Evolutionary conservation across 2,797 vertebrate genomes (phyloP), one percentile per base, ranked within the genome.

Genomic region (Lagocephalus sceleratus): DNA sequence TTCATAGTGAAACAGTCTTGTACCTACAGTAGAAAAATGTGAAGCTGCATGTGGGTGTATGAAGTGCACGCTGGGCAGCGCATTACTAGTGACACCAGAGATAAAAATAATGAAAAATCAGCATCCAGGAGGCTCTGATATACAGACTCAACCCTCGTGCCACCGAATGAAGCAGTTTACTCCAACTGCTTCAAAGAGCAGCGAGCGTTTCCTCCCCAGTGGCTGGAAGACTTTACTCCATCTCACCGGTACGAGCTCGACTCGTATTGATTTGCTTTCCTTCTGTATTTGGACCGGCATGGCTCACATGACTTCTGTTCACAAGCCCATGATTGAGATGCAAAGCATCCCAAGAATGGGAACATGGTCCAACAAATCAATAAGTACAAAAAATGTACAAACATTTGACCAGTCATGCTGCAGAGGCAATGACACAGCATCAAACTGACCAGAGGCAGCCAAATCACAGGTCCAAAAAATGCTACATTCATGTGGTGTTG

Each of bases 181-280:
- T 63, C 9, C 40, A 66, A 57, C 47, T 50, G 45, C 29, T 60
- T 20, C 14, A 54, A 47, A 62, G 48, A 62, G 38, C 47, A 72
- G 57, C 26, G 5, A 49, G 29, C 20, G 6, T 72, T 78, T 78
- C 72, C 61, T 68, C 40, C 51, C 61, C 40, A 66, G 65, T 46
- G 63, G 51, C 59, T 58, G 44, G 1, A 5, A 47, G 65, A 57
- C 73, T 73, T 62, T 56, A 42, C 60, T 54, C 49, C 1, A 5
- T 66, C 47, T 47, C 23, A 59, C 20, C 64, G 79, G 73, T 58
- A 61, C 21, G 19, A 78, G 56, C 57, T 76, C 74, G 75, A 57
- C 80, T 57, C 1, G 60, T 73, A 88, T 87, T 53, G 85, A 86
- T 86, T 88, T 85, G 59, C 84, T 72, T 68, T 88, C 82, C 22